A percentile compares a stretch with the other conserved stretches of the same genome.
Conservation (phyloP, 2,888 invertebrate genomes). For the Emmelina monodactyla region DNA sequence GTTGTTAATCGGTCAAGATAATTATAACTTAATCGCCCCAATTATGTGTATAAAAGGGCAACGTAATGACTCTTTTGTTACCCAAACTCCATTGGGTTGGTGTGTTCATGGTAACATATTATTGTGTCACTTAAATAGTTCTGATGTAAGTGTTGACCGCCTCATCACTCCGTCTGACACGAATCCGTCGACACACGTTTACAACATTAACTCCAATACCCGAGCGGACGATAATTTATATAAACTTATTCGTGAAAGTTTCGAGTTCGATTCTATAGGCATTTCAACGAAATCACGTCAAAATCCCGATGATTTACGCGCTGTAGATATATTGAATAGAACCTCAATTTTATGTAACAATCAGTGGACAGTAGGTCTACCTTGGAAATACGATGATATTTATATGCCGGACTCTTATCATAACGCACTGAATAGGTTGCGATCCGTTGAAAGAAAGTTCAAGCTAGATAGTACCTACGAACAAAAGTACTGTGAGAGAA, state of each 20-base stretch:
- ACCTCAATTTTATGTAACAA: slow-evolving; percentile 12
- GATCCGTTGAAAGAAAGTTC: slow-evolving; percentile 16
- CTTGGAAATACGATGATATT: slow-evolving; percentile 15
- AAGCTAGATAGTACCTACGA: slow-evolving; percentile 7
- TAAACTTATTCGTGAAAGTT: slow-evolving; percentile 9
- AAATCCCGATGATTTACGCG: slow-evolving; percentile 10
- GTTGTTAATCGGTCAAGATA: slow-evolving; percentile 21
- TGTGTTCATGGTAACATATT: slow-evolving; percentile 16
- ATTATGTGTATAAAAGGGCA: slow-evolving; percentile 13
- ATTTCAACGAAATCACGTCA: slow-evolving; percentile 11
- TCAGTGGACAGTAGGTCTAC: slow-evolving; percentile 18
- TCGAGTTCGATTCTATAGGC: slow-evolving; percentile 15
- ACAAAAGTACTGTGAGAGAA: slow-evolving; percentile 13
- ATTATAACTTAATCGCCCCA: slow-evolving; percentile 19
- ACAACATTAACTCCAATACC: slow-evolving; percentile 2
- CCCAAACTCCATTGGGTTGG: slow-evolving; percentile 17
- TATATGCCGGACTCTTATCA: slow-evolving; percentile 14
- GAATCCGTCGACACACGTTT: background rate
- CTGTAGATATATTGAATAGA: slow-evolving; percentile 11
- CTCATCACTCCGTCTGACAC: background rate
- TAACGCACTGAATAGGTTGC: slow-evolving; percentile 14
- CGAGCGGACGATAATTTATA: slow-evolving; percentile 11
- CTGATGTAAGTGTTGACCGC: background rate
- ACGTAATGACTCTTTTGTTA: slow-evolving; percentile 13
- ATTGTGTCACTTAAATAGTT: too few relatives aligned